A percentile compares a stretch with the other conserved stretches of the same genome.
Conservation (phyloP, 2,797 vertebrate species). For the Sarcophilus harrisii region DNA sequence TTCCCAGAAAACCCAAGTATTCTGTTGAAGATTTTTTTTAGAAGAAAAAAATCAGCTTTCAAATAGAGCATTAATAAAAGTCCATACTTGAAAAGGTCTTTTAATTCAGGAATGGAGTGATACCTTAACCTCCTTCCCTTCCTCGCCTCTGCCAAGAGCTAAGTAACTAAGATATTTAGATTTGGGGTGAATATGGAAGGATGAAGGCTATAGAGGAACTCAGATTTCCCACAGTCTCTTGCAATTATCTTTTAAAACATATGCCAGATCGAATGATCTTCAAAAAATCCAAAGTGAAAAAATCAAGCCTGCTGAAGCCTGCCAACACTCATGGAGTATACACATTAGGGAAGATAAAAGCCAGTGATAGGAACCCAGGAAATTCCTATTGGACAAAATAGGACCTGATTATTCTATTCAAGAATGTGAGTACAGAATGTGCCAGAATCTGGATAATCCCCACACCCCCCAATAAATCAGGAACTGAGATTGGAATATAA, state of each 20-base stretch:
- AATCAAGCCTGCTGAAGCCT: neutral
- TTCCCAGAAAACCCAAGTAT: neutral
- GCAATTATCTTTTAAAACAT: neutral
- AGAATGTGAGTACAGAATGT: neutral
- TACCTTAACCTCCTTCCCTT: neutral
- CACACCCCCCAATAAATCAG: neutral
- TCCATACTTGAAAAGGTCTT: neutral
- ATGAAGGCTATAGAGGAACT: neutral
- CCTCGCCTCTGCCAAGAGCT: neutral
- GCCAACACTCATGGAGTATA: neutral
- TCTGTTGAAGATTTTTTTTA: neutral
- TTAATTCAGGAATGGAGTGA: neutral
- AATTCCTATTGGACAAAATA: neutral
- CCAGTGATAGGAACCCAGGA: neutral
- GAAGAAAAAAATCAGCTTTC: neutral
- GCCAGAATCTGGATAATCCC: neutral
- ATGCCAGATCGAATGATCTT: neutral
- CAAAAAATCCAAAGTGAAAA: neutral
- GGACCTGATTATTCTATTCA: neutral
- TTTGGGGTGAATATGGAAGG: neutral
- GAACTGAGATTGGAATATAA: neutral
- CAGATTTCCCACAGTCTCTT: neutral
- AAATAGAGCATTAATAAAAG: neutral
- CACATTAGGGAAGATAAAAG: neutral
- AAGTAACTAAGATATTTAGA: neutral